Conservation (phyloP, 2,888 invertebrate genomes). For the Xylota segnis region DNA sequence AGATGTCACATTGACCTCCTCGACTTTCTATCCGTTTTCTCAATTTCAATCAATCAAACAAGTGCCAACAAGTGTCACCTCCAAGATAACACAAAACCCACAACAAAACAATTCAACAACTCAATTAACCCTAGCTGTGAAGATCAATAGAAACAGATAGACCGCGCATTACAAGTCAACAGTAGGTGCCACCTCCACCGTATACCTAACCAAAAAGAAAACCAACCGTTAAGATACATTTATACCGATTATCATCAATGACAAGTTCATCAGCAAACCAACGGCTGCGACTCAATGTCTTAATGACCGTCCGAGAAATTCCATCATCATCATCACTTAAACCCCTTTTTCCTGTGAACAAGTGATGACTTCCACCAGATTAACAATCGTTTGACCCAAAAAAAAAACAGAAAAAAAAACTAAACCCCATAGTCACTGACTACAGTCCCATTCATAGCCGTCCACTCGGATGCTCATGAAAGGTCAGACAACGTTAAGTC, state of each 20-base stretch:
- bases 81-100: not conserved
- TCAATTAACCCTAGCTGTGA: not conserved
- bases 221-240: not conserved
- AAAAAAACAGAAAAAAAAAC: not conserved
- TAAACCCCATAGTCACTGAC: conserved; percentile 3
- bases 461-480: conserved; percentile 13
- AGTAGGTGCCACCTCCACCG: not conserved
- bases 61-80: too few species aligned
- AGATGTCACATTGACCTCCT: too few species aligned
- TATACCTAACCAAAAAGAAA: not conserved
- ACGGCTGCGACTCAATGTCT: conserved; percentile 2
- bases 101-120: not conserved
- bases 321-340: not conserved
- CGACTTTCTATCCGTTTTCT: too few species aligned
- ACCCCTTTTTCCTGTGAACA: conserved; percentile 13
- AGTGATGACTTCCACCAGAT: conserved; percentile 4
- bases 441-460: not conserved
- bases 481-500: conserved; percentile 7
- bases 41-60: too few species aligned
- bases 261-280: conserved; percentile 2
- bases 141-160: not conserved
- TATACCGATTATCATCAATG: not conserved
- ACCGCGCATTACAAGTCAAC: not conserved
- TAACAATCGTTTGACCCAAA: conserved; percentile 28
- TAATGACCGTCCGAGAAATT: not conserved